These are phyloP conservation scores for Brachyistius frenatus DNA, from an alignment of 2,113 vertebrate genomes.

Conservation along the genomic window DNA sequence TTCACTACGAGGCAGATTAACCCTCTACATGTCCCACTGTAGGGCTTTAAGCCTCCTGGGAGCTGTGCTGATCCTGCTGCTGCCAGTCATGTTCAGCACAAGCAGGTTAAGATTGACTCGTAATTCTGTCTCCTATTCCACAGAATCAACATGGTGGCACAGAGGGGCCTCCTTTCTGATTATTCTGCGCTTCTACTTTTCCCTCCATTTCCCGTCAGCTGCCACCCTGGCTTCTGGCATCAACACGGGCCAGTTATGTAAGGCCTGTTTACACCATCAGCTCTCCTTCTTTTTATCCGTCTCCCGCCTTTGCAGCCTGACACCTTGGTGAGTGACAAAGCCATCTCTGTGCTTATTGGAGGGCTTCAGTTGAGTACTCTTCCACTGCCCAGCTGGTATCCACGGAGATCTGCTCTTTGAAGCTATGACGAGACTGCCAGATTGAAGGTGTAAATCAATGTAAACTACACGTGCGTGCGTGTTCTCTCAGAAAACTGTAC, in stretches of 20 bases:
- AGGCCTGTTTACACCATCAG: slow-evolving; percentile 81
- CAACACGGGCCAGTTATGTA: slow-evolving; percentile 82
- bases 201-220: slow-evolving; percentile 50
- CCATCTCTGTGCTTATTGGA: slow-evolving; percentile 50
- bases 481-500: not conserved
- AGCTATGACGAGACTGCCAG: slow-evolving; percentile 13
- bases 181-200: slow-evolving; percentile 40
- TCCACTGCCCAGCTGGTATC: slow-evolving; percentile 51
- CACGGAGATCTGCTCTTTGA: slow-evolving; percentile 53
- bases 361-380: slow-evolving; percentile 16
- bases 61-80: slow-evolving; percentile 34
- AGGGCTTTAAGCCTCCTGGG: slow-evolving; percentile 44
- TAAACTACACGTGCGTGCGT: not conserved
- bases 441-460: slow-evolving; percentile 22
- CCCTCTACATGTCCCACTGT: slow-evolving; percentile 19
- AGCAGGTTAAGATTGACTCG: slow-evolving; percentile 25
- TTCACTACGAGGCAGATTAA: slow-evolving; percentile 25
- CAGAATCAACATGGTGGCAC: slow-evolving; percentile 37
- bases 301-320: slow-evolving; percentile 57
- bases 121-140: slow-evolving; percentile 3
- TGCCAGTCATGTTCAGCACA: slow-evolving; percentile 39
- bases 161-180: slow-evolving; percentile 49
- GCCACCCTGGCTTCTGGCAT: slow-evolving; percentile 76
- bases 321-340: slow-evolving; percentile 71
- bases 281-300: slow-evolving; percentile 54